A percentile compares a stretch with the other conserved stretches of the same genome.
phyloP scores from a whole-genome alignment of 1,140 invertebrate genomes.

The Tachypleus tridentatus region DNA sequence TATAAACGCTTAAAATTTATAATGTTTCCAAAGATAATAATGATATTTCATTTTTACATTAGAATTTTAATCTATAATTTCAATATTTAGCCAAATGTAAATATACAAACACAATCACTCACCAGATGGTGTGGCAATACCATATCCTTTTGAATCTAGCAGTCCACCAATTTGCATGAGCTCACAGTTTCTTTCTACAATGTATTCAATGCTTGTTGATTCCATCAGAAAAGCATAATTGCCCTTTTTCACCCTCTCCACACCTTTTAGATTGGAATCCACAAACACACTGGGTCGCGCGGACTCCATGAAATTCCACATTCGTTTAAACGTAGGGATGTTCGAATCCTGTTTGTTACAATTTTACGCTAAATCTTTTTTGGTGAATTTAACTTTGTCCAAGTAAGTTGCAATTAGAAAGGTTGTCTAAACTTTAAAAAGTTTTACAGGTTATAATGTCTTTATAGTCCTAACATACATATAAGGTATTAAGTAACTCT shows the following conservation, averaged over 20 bases:
- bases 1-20: too few relatives aligned
- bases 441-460: too few relatives aligned
- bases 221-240: slow-evolving; percentile 74
- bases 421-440: too few relatives aligned
- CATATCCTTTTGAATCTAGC: slow-evolving; percentile 48
- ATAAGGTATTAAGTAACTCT: too few relatives aligned
- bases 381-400: too few relatives aligned
- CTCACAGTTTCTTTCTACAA: slow-evolving; percentile 58
- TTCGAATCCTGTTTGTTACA: slow-evolving; percentile 56
- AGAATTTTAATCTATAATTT: too few relatives aligned
- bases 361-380: too few relatives aligned
- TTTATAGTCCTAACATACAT: too few relatives aligned
- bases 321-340: slow-evolving; percentile 63
- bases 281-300: slow-evolving; percentile 69
- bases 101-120: slow-evolving; percentile 5
- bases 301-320: slow-evolving; percentile 73
- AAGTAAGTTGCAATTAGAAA: too few relatives aligned
- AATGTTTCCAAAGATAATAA: too few relatives aligned
- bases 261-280: slow-evolving; percentile 64
- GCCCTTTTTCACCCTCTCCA: slow-evolving; percentile 59
- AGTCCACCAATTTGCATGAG: slow-evolving; percentile 60
- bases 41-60: too few relatives aligned
- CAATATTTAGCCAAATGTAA: too few relatives aligned
- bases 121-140: slow-evolving; percentile 36
- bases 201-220: slow-evolving; percentile 65